These are phyloP conservation scores for Hydropsyche tenuis DNA, from an alignment of 1,140 invertebrate genomes.

Conservation along the genomic window DNA sequence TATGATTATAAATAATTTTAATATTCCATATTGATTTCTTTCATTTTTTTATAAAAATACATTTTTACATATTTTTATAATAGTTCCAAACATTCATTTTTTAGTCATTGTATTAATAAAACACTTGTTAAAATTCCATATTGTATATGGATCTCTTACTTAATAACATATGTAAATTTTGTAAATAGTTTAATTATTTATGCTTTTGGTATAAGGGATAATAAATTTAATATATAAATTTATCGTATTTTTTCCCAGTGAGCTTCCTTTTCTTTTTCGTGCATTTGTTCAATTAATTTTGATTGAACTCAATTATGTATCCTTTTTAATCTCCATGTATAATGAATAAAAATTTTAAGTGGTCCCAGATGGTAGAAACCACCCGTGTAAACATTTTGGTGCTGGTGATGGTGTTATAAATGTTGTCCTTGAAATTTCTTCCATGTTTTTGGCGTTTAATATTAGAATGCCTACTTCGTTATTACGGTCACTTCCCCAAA, in stretches of 20 bases:
- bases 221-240: background rate
- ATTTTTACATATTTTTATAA: background rate
- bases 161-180: background rate
- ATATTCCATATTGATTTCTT: too few species aligned
- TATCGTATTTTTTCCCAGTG: too few species aligned
- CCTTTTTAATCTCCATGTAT: too few species aligned
- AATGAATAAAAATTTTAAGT: too few species aligned
- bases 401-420: conserved; percentile 75
- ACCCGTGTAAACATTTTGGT: conserved; percentile 82
- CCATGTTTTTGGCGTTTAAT: conserved; percentile 71
- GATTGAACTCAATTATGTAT: too few species aligned
- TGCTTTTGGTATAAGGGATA: conserved; percentile 11
- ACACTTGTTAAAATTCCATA: background rate
- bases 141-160: background rate
- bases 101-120: conserved; percentile 9
- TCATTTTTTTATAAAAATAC: background rate
- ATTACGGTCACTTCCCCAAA: conserved; percentile 68
- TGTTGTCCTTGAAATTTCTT: conserved; percentile 70
- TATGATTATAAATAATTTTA: too few species aligned
- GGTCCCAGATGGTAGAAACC: conserved; percentile 65
- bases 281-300: too few species aligned
- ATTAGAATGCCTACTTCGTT: conserved; percentile 72
- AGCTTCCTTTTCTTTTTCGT: too few species aligned
- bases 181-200: background rate
- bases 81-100: background rate